Evolutionary conservation across 2,113 vertebrate species (phyloP).

Genomic region (Mionectes macconnelli): DNA sequence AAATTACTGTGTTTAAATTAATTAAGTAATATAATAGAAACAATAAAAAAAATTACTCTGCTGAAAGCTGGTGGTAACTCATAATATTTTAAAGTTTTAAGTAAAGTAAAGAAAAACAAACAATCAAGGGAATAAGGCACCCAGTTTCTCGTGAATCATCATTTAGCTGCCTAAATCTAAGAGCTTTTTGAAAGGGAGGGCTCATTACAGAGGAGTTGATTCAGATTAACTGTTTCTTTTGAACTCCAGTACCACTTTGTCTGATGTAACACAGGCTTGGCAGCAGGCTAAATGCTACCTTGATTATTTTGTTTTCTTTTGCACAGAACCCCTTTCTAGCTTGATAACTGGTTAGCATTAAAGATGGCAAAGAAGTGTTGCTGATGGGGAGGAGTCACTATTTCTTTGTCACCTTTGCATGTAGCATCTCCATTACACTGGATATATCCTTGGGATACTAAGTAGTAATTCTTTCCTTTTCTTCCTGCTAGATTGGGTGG

Average conservation of each 20-base stretch:
- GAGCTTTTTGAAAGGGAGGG: background rate
- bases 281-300: background rate
- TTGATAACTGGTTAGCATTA: background rate
- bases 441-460: background rate
- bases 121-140: background rate
- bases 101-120: background rate
- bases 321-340: background rate
- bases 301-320: background rate
- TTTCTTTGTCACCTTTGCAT: background rate
- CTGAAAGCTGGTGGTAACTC: background rate
- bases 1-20: background rate
- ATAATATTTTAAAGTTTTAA: background rate
- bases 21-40: background rate
- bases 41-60: background rate
- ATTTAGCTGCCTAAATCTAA: background rate
- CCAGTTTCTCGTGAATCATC: background rate
- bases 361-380: background rate
- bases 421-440: background rate
- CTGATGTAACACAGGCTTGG: background rate
- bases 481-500: background rate
- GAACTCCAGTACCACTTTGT: background rate
- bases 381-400: background rate
- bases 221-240: background rate
- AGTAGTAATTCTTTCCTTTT: background rate
- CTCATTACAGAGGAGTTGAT: background rate